Percentiles rank a stretch among this genome's conserved stretches.
Conservation (phyloP, 1,140 invertebrate species). For the Heliconius melpomene region DNA sequence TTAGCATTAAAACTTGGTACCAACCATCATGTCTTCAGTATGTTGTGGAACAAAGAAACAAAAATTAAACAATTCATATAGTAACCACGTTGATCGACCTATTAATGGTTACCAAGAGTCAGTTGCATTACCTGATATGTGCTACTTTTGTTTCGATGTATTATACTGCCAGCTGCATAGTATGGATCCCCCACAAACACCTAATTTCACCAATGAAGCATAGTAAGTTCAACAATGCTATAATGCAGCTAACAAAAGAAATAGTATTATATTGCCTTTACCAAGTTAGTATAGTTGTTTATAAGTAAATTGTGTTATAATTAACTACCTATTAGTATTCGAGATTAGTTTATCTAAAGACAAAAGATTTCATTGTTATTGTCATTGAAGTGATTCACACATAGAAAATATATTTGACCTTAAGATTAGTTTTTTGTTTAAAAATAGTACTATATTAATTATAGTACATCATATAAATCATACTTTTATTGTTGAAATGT, state of each 20-base stretch:
- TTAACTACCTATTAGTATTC: neutral
- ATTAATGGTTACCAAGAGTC: constrained; percentile 84
- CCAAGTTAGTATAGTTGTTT: constrained; percentile 14
- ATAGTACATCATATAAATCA: neutral
- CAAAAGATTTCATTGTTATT: constrained; percentile 15
- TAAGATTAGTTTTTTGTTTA: neutral
- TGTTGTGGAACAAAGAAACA: constrained; percentile 95
- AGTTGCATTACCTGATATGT: constrained; percentile 96
- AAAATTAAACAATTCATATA: constrained; percentile 89
- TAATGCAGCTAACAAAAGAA: constrained; percentile 12
- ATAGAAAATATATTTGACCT: constrained; percentile 10
- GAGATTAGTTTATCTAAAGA: neutral
- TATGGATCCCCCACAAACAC: constrained; percentile 93
- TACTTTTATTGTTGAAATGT: neutral
- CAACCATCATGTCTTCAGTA: constrained; percentile 88
- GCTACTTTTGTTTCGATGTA: constrained; percentile 99
- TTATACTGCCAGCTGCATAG: constrained; percentile 96
- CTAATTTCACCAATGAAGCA: constrained; percentile 95
- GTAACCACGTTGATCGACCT: constrained; percentile 76
- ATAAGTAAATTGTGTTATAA: constrained; percentile 14
- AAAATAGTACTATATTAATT: neutral
- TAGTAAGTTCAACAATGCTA: constrained; percentile 86
- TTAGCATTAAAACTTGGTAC: constrained; percentile 51
- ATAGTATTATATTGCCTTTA: constrained; percentile 4
- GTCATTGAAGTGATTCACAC: neutral